Evolutionary conservation across 2,888 invertebrate genomes (phyloP), one percentile per base, ranked within the genome.

Genomic region (Perizoma flavofasciatum): DNA sequence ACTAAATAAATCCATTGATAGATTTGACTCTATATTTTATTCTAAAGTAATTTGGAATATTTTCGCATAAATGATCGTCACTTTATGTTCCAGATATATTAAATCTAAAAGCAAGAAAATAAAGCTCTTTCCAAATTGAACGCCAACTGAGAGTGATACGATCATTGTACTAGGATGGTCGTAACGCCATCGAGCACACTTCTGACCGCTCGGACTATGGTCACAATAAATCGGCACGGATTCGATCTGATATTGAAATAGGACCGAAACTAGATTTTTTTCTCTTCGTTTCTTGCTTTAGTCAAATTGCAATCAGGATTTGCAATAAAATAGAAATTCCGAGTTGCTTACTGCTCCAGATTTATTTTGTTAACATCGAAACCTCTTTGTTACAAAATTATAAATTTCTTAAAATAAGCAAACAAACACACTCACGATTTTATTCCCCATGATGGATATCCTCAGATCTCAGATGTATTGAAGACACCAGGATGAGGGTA

Each of bases 201-300:
- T 88, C 88, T 87, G 85, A 83, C 83, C 82, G 85, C 83, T 86
- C 84, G 83, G 83, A 80, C 84, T 67, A 60, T 74, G 75, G 78
- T 77, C 83, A 88, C 88, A 89, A 89, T 89, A 76, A 78, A 77
- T 75, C 78, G 76, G 78, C 76, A 81, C 78, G 79, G 81, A 78
- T 80, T 82, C 85, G 74, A 86, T 83, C 83, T 75, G 81, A 88
- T 89, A 87, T 88, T 86, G 89, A 86, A 91, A 89, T 90, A 85
- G 83, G 81, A 85, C 77, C 79, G 80, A 79, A 80, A 77, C 77
- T 73, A 71, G 67, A 70, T 75, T 75, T 82, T 75, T 75, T 82
- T 81, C 73, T 66, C 74, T 78, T 74, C 70, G 69, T 75, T 62
- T 60, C 67, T 65, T 71, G 67, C 69, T 70, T 72, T 73, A 67